These are phyloP conservation scores for Typhlichthys subterraneus DNA, from an alignment of 2,797 vertebrate genomes.

Conservation along the genomic window DNA sequence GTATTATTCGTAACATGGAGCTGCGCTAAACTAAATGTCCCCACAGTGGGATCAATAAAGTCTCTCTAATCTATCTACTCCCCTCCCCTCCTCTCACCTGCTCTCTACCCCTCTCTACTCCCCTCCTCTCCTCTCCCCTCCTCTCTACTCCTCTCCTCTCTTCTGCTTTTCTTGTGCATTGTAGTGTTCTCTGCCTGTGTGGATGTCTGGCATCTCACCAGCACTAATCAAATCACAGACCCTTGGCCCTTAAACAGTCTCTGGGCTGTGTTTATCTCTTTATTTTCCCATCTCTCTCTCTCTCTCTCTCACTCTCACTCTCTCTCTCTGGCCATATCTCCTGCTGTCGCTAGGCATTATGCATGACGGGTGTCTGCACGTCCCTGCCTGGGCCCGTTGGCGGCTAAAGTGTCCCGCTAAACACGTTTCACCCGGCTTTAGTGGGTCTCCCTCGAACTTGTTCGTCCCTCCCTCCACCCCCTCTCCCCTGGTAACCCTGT, in stretches of 20 bases:
- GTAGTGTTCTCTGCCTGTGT: background rate
- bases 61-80: too few relatives aligned
- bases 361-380: constrained; percentile 46
- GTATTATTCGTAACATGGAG: too few relatives aligned
- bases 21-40: too few relatives aligned
- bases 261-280: constrained; percentile 32
- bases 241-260: constrained; percentile 50
- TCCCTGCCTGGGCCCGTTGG: constrained; percentile 34
- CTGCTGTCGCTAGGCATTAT: constrained; percentile 62
- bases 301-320: constrained; percentile 45
- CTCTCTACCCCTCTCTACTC: constrained; percentile 10
- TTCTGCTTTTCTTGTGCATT: background rate
- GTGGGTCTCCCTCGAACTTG: constrained; percentile 15
- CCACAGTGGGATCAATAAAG: too few relatives aligned
- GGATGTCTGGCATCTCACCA: constrained; percentile 6
- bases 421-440: constrained; percentile 21
- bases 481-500: constrained; percentile 47
- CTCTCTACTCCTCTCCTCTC: background rate
- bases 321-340: constrained; percentile 41
- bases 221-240: constrained; percentile 64
- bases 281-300: constrained; percentile 20
- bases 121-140: constrained; percentile 17
- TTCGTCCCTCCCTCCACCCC: constrained; percentile 30
- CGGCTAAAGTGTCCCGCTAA: constrained; percentile 25
- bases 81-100: background rate